Evolutionary conservation across 2,888 invertebrate species (phyloP).

Genomic region (Stegana nigrithorax): DNA sequence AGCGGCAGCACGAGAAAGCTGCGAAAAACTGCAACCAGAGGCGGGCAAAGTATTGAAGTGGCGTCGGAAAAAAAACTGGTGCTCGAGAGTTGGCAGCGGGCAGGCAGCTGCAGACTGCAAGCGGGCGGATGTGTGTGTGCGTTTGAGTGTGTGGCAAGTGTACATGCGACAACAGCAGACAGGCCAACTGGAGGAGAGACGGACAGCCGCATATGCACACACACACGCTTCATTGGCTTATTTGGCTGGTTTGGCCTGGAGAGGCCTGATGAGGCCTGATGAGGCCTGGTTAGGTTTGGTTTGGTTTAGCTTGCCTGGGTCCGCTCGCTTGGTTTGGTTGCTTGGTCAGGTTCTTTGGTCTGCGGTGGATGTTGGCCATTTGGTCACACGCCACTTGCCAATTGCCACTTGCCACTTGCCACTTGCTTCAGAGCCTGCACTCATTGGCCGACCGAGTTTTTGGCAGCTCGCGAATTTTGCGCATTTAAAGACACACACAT

Average conservation of each 20-base stretch:
- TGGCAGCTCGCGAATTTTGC: slow-evolving; percentile 8
- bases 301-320: not conserved
- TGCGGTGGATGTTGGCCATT: not conserved
- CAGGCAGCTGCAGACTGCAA: not conserved
- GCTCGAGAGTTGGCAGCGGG: not conserved
- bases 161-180: not conserved
- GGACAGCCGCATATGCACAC: slow-evolving; percentile 8
- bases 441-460: slow-evolving; percentile 1
- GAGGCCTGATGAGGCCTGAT: too few relatives aligned
- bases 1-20: not conserved
- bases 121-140: not conserved
- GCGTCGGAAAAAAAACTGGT: not conserved
- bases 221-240: slow-evolving; percentile 11
- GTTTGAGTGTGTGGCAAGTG: not conserved
- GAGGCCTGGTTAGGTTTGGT: not conserved
- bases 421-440: too few relatives aligned
- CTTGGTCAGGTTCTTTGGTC: slow-evolving; percentile 10
- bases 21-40: not conserved
- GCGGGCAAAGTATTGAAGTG: too few relatives aligned
- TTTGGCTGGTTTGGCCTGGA: not conserved
- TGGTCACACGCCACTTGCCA: not conserved
- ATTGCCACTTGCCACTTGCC: not conserved
- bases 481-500: slow-evolving; percentile 2
- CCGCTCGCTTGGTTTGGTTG: not conserved
- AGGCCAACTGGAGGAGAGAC: not conserved